Conservation (phyloP, 2,888 invertebrate species). For the Timema podura region DNA sequence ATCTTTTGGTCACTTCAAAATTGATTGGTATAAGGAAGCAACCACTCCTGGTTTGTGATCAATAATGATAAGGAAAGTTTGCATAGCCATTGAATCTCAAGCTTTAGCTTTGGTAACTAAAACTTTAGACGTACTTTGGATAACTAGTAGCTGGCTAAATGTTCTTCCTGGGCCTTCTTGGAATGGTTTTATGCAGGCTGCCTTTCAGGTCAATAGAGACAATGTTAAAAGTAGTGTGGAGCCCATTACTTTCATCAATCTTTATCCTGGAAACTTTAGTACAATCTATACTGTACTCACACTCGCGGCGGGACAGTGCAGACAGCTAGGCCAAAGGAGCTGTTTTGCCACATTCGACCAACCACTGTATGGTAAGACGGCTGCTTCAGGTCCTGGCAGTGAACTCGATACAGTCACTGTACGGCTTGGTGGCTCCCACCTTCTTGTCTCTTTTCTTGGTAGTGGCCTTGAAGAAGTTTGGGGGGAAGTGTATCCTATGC, state of each 20-base stretch:
- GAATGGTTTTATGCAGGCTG: conserved; percentile 11
- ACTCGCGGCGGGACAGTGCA: conserved; percentile 1
- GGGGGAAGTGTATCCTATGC: conserved; percentile 16
- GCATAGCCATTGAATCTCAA: too few species aligned
- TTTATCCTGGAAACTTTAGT: background rate
- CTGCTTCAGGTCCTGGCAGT: conserved; percentile 7
- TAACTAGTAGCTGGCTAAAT: too few species aligned
- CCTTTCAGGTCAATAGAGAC: background rate
- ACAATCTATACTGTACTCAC: background rate
- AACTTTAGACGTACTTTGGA: too few species aligned
- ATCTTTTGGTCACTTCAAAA: too few species aligned
- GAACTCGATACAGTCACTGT: background rate
- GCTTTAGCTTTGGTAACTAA: too few species aligned
- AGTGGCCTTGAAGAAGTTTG: conserved; percentile 21
- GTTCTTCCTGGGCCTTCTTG: background rate
- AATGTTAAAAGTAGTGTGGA: background rate
- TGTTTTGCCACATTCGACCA: conserved; percentile 18
- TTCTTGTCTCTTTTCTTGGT: conserved; percentile 21
- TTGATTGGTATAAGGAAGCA: too few species aligned
- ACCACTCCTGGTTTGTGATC: too few species aligned
- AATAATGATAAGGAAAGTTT: too few species aligned
- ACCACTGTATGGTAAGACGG: conserved; percentile 16
- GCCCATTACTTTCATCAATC: background rate
- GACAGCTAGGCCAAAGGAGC: background rate
- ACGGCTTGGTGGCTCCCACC: conserved; percentile 21